Evolutionary conservation across 2,113 vertebrate genomes (phyloP), one percentile per base, ranked within the genome.

Genomic region (Oryzias melastigma): DNA sequence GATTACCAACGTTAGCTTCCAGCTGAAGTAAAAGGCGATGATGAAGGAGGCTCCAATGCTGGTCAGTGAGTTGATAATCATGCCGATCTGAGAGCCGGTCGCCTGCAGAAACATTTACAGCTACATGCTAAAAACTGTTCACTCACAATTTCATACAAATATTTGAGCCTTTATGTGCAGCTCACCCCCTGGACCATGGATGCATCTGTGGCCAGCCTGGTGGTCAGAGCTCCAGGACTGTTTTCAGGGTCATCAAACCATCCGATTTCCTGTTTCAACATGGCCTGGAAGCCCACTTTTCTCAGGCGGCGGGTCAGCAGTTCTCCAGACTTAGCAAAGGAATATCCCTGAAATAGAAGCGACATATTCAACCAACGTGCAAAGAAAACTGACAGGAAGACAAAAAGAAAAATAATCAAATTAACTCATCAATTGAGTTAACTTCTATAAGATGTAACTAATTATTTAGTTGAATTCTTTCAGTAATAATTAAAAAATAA

Each of bases 261-360:
- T 48, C 91, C 87, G 0, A 92, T 74, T 58, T 92, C 91, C 62
- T 93, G 91, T 35, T 5, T 87, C 35, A 93, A 46, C 85, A 93
- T 93, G 27, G 90, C 87, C 75, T 91, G 85, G 71, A 93, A 93
- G 47, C 89, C 91, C 29, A 86, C 16, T 80, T 88, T 91, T 35
- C 92, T 90, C 18, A 93, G 71, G 15, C 90, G 88, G 12, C 89
- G 84, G 6, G 92, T 93, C 54, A 93, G 75, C 54, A 91, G 78
- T 72, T 93, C 92, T 56, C 92, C 92, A 59, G 92, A 93, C 44
- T 91, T 92, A 12, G 89, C 90, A 76, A 93, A 93, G 5, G 89
- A 77, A 72, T 80, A 92, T 14, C 85, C 83, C 92, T 93, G 62
- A 1, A 82, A 81, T 72, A 64, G 4, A 13, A 50, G 52, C 47